These are phyloP conservation scores for Elysia crispata DNA, from an alignment of 2,888 invertebrate species.

Conservation along the genomic window DNA sequence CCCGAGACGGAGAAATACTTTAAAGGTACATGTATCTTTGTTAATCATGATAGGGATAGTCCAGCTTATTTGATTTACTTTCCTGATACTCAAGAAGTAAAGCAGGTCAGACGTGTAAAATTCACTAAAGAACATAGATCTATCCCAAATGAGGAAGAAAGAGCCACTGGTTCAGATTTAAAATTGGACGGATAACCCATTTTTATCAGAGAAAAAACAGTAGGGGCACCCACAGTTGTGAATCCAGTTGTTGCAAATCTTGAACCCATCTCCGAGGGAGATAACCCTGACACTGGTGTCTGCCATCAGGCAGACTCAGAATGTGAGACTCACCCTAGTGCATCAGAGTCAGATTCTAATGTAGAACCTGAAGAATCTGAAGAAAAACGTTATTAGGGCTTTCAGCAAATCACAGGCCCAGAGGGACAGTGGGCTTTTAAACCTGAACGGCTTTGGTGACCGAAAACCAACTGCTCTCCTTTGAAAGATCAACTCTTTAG, in stretches of 20 bases:
- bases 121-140: neutral
- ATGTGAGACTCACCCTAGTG: no score
- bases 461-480: no score
- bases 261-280: neutral
- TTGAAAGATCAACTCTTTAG: no score
- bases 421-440: no score
- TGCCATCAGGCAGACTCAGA: neutral
- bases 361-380: no score
- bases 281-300: neutral
- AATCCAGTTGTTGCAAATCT: neutral
- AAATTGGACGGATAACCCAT: no score
- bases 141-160: neutral
- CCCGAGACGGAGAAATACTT: no score
- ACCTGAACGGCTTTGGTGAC: no score
- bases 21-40: constrained; percentile 45
- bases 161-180: neutral
- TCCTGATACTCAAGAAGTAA: constrained; percentile 35
- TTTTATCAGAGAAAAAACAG: no score
- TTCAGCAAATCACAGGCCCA: no score
- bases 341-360: no score
- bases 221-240: neutral
- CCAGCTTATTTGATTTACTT: constrained; percentile 45
- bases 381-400: no score
- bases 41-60: constrained; percentile 39
- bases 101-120: constrained; percentile 38